These are phyloP conservation scores for Lamproptera curius DNA, from an alignment of 2,888 invertebrate genomes.

Conservation along the genomic window DNA sequence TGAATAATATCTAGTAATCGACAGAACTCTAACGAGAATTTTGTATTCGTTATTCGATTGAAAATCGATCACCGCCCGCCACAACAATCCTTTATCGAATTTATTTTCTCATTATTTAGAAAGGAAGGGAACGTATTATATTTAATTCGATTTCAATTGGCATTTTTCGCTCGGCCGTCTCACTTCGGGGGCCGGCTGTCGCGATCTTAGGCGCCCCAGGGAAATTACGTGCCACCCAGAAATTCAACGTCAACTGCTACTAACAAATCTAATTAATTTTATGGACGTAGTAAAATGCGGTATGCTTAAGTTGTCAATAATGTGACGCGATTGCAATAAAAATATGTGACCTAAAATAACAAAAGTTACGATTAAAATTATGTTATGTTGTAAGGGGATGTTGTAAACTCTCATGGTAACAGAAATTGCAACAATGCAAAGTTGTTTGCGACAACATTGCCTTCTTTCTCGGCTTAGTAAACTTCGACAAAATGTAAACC, in stretches of 20 bases:
- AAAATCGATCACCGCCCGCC: too few relatives aligned
- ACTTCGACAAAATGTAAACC: not conserved
- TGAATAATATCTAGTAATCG: not conserved
- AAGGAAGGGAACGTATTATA: constrained; percentile 1
- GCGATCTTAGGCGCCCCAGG: constrained; percentile 45
- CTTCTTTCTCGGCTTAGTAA: constrained; percentile 2
- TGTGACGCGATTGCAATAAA: not conserved
- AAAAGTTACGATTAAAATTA: too few relatives aligned
- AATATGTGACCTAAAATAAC: too few relatives aligned
- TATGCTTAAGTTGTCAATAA: not conserved
- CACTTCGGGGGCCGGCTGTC: constrained; percentile 13
- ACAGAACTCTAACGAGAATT: not conserved
- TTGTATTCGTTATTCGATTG: too few relatives aligned
- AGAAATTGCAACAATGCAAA: too few relatives aligned
- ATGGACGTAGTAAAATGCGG: constrained; percentile 4
- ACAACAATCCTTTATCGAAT: not conserved
- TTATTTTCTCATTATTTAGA: too few relatives aligned
- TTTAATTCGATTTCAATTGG: constrained; percentile 23
- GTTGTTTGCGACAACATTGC: constrained; percentile 1
- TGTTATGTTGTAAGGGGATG: too few relatives aligned
- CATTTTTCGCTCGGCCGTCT: constrained; percentile 23
- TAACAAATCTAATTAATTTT: constrained; percentile 59
- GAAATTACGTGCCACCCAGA: constrained; percentile 58
- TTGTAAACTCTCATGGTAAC: too few relatives aligned
- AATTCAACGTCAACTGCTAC: constrained; percentile 42